A percentile compares a stretch with the other conserved stretches of the same genome.
These are phyloP conservation scores for Pachycephala philippinensis DNA, from an alignment of 2,113 vertebrate genomes.

Conservation along the genomic window DNA sequence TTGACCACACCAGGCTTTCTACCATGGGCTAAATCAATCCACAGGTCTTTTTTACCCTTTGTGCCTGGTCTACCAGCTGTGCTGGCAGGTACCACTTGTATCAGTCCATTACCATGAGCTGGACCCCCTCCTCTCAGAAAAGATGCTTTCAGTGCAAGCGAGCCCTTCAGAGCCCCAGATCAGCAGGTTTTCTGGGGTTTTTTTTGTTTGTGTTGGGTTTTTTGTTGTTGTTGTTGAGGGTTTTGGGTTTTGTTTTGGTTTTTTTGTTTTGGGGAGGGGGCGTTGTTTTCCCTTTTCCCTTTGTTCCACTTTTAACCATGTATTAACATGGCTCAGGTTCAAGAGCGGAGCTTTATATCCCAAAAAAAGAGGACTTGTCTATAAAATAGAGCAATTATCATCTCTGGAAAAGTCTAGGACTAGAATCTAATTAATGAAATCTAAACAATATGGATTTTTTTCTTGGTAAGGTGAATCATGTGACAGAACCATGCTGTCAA, in stretches of 20 bases:
- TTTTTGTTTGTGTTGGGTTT: not conserved
- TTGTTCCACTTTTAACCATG: not conserved
- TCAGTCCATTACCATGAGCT: not conserved
- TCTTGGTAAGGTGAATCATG: not conserved
- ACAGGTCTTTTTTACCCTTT: not conserved
- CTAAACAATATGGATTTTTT: not conserved
- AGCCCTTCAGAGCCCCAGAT: not conserved
- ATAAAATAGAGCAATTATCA: not conserved
- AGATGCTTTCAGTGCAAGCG: not conserved
- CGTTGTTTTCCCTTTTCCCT: not conserved
- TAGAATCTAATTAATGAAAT: not conserved
- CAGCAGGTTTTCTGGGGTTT: no score
- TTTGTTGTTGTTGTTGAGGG: not conserved
- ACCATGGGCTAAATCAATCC: not conserved
- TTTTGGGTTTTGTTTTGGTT: not conserved
- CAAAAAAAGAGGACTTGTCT: not conserved
- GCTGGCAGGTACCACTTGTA: not conserved
- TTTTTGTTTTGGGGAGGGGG: rapidly evolving
- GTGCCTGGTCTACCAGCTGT: not conserved
- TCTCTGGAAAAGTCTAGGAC: not conserved
- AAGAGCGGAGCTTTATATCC: not conserved
- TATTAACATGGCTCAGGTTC: not conserved
- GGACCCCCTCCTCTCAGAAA: rapidly evolving
- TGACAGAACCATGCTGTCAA: not conserved
- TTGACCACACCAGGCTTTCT: not conserved